Conservation (phyloP, 2,113 vertebrate species). For the Melanerpes aurifrons region DNA sequence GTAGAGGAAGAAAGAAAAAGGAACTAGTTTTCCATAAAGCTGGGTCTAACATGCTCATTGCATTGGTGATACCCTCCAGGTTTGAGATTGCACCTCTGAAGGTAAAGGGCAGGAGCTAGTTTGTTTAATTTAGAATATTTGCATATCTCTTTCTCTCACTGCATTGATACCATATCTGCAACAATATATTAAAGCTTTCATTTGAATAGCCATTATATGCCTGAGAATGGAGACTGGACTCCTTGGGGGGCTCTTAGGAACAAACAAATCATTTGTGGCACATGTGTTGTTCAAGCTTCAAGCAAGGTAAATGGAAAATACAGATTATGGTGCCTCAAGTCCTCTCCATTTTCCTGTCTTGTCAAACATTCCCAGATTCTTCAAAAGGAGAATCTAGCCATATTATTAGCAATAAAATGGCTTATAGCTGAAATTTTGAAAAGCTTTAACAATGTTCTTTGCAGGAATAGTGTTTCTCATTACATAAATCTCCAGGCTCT, state of each 20-base stretch:
- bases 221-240: background rate
- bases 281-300: slow-evolving; percentile 41
- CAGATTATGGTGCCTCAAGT: slow-evolving; percentile 63
- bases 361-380: slow-evolving; percentile 62
- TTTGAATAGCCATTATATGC: slow-evolving; percentile 46
- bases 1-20: background rate
- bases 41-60: background rate
- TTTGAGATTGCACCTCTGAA: background rate
- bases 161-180: slow-evolving; percentile 31
- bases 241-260: slow-evolving; percentile 14
- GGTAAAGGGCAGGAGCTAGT: background rate
- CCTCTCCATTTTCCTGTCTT: slow-evolving; percentile 61
- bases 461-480: slow-evolving; percentile 70
- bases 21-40: background rate
- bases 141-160: background rate
- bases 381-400: slow-evolving; percentile 65
- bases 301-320: slow-evolving; percentile 67
- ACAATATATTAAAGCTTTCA: slow-evolving; percentile 42
- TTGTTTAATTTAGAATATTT: slow-evolving; percentile 49
- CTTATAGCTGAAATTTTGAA: slow-evolving; percentile 64
- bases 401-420: slow-evolving; percentile 71
- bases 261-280: slow-evolving; percentile 66
- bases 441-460: slow-evolving; percentile 68
- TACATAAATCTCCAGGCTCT: slow-evolving; percentile 71
- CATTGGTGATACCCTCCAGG: background rate